Evolutionary conservation across 2,888 invertebrate species (phyloP), one percentile per base, ranked within the genome.

Genomic region (Dicyrtomina minuta): DNA sequence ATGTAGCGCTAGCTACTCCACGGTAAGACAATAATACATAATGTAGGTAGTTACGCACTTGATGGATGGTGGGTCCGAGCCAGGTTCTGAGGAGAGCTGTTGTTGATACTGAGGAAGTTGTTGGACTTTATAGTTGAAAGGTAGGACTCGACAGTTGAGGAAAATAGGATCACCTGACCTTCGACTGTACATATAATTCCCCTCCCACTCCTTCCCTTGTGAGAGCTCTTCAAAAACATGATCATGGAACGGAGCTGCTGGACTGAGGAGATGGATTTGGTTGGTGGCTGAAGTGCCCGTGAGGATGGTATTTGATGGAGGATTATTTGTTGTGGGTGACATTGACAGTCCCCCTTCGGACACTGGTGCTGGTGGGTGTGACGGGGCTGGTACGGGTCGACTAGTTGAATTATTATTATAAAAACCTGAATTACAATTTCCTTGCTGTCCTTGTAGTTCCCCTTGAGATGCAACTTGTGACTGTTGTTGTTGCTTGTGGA

Each of bases 141-240:
- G 92, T 56, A 90, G 87, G 33, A 92, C 90, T 77, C 90, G 87
- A 75, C 93, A 91, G 75, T 89, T 88, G 79, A 92, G 87, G 66
- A 89, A 87, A 61, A 92, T 84, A 15, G 88, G 87, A 67, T 94
- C 94, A 77, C 90, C 90, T 81, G 88, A 88, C 84, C 90, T 90
- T 79, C 90, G 85, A 77, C 87, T 86, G 79, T 90, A 87, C 71
- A 88, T 87, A 80, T 89, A 84, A 74, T 87, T 86, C 43, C 92
- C 91, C 81, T 89, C 89, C 86, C 90, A 92, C 81, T 92, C 91
- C 68, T 89, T 86, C 8, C 87, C 87, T 76, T 88, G 84, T 77
- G 86, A 84, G 77, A 89, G 82, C 68, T 87, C 87, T 71, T 86
- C 85, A 70, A 86, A 85, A 82, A 89, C 87, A 81, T 84, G 81